These are phyloP conservation scores for Nansenia antarctica DNA, from an alignment of 2,113 vertebrate genomes.

Conservation along the genomic window DNA sequence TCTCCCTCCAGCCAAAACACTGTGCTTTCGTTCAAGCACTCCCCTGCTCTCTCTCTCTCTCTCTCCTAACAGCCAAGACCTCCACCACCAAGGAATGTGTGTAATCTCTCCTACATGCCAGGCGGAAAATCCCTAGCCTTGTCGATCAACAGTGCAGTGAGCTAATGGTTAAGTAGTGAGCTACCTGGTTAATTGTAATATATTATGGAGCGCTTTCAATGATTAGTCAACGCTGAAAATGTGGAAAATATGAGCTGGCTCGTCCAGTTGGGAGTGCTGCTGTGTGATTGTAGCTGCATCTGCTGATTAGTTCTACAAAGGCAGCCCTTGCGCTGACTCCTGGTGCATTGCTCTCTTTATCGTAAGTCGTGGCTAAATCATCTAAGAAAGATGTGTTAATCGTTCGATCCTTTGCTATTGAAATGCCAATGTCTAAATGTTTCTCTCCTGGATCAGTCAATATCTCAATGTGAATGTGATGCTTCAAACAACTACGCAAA, in stretches of 20 bases:
- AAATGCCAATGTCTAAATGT: not conserved
- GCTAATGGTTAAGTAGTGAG: constrained; percentile 46
- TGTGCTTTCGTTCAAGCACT: not conserved
- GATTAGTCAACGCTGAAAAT: constrained; percentile 8
- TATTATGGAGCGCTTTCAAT: constrained; percentile 3
- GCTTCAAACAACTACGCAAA: not conserved
- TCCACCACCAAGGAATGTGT: constrained; percentile 34
- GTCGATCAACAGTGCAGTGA: constrained; percentile 1
- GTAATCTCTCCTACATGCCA: constrained; percentile 36
- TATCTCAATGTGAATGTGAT: not conserved
- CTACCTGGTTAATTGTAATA: constrained; percentile 44
- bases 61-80: constrained; percentile 2
- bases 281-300: not conserved
- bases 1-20: not conserved
- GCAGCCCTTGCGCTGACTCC: not conserved
- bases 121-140: constrained; percentile 38
- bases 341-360: not conserved
- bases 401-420: not conserved
- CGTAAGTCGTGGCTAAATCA: too few relatives aligned
- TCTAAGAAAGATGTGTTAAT: not conserved
- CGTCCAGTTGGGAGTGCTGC: not conserved
- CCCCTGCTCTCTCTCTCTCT: not conserved
- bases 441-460: not conserved
- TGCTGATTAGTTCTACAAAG: not conserved
- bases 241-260: not conserved